Evolutionary conservation across 2,888 invertebrate species (phyloP).

Genomic region (Apodemia mormo): DNA sequence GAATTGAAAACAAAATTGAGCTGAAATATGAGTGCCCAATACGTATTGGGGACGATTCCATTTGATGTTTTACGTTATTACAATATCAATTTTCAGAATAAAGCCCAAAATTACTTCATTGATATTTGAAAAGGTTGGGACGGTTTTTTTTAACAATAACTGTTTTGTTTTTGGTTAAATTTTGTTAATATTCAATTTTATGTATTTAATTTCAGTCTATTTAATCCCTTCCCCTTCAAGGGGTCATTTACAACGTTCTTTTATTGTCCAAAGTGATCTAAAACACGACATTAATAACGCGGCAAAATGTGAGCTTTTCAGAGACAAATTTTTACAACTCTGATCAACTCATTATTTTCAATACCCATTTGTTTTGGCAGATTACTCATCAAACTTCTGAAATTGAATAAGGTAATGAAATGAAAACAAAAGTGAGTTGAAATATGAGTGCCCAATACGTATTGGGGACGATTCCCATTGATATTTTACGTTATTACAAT

Average conservation of each 20-base stretch:
- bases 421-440: not conserved
- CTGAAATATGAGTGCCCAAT: not conserved
- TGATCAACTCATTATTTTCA: conserved; percentile 59
- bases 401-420: not conserved
- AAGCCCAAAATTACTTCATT: too few relatives aligned
- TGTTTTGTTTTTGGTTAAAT: too few relatives aligned
- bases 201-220: not conserved
- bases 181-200: too few relatives aligned
- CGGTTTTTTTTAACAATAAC: too few relatives aligned
- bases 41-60: too few relatives aligned
- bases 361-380: conserved; percentile 7
- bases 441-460: not conserved
- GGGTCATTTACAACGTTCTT: conserved; percentile 52
- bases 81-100: too few relatives aligned
- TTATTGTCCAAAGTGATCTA: conserved; percentile 50
- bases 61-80: too few relatives aligned
- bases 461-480: too few relatives aligned
- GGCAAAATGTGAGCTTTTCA: conserved; percentile 49
- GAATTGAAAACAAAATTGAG: not conserved
- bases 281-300: conserved; percentile 55
- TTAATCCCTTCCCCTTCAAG: conserved; percentile 47
- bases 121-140: too few relatives aligned
- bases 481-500: too few relatives aligned
- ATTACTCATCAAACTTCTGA: conserved; percentile 2
- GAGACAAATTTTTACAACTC: conserved; percentile 50